phyloP scores from a whole-genome alignment of 2,113 vertebrate genomes.

The Mungos mungo region DNA sequence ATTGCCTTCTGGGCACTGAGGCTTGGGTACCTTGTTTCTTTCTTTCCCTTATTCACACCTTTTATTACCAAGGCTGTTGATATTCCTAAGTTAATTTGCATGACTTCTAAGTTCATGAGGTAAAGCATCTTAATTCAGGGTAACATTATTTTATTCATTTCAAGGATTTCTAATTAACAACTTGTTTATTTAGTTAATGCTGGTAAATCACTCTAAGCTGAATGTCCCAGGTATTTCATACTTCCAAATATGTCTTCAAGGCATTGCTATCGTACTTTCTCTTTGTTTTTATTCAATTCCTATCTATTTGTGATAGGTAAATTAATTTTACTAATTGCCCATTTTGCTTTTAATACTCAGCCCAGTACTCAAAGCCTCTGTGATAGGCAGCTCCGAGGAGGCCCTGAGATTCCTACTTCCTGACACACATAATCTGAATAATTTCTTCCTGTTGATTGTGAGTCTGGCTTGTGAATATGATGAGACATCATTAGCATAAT shows the following conservation, averaged over 20 bases:
- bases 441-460: background rate
- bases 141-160: background rate
- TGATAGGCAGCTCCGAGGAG: background rate
- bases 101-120: background rate
- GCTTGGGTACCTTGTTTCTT: background rate
- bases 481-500: background rate
- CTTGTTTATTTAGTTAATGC: background rate
- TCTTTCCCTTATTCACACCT: background rate
- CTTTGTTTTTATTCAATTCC: background rate
- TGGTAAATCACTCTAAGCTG: background rate
- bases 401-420: rapidly evolving
- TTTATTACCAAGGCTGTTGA: background rate
- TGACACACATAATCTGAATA: background rate
- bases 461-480: background rate
- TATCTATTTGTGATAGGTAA: background rate
- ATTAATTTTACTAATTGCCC: background rate
- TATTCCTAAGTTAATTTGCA: background rate
- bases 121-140: background rate
- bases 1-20: background rate
- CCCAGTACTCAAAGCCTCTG: background rate
- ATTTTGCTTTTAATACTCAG: background rate
- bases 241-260: background rate
- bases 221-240: background rate
- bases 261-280: background rate
- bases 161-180: background rate